A percentile compares a stretch with the other conserved stretches of the same genome.
These are phyloP conservation scores for Maniola jurtina DNA, from an alignment of 1,140 invertebrate genomes.

Conservation along the genomic window DNA sequence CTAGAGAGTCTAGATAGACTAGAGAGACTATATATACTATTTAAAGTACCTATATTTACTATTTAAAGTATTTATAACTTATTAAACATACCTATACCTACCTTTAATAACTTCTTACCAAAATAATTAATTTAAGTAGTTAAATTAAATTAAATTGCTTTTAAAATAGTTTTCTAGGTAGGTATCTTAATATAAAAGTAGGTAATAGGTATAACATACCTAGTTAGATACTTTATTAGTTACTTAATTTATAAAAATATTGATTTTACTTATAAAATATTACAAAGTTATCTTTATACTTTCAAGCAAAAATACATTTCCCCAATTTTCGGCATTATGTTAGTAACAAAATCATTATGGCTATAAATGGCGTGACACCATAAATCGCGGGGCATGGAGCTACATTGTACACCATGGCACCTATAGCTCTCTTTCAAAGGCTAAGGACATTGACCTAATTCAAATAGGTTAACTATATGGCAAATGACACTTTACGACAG, in stretches of 20 bases:
- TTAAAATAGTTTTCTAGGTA: background rate
- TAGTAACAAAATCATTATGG: constrained; percentile 41
- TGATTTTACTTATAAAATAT: background rate
- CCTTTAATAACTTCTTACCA: too few species aligned
- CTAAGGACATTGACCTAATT: constrained; percentile 62
- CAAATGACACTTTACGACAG: constrained; percentile 30
- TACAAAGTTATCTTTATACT: background rate
- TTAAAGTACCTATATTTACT: too few species aligned
- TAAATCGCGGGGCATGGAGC: constrained; percentile 58
- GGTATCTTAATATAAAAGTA: too few species aligned
- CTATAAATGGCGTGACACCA: constrained; percentile 63
- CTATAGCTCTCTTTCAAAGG: constrained; percentile 33
- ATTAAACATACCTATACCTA: too few species aligned
- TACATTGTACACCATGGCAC: constrained; percentile 46
- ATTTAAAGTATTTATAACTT: too few species aligned
- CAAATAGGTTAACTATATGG: constrained; percentile 51
- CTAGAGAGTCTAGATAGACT: too few species aligned
- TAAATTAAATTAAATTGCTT: background rate
- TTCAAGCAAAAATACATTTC: constrained; percentile 7
- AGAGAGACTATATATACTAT: too few species aligned
- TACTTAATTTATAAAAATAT: background rate
- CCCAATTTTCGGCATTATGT: constrained; percentile 13
- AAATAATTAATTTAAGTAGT: too few species aligned
- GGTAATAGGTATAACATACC: too few species aligned
- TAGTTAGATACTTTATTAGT: too few species aligned